phyloP scores from a whole-genome alignment of 30 jellyfish, hydroid and myxozoan species.

The Haliclystus octoradiatus region DNA sequence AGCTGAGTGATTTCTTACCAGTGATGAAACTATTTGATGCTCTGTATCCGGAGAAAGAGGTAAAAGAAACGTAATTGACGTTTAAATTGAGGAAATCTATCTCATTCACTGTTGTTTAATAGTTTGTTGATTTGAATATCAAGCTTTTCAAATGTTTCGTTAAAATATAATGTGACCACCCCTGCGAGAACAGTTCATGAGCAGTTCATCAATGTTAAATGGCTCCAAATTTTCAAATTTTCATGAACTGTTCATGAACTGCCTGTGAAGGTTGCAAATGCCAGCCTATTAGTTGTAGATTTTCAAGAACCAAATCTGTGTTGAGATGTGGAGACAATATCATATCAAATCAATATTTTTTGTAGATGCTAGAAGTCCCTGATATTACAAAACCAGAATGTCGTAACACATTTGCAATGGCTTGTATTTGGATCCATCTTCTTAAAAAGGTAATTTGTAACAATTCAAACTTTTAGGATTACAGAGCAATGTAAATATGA shows the following conservation, averaged over 20 bases:
- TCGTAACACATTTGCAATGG: conserved; percentile 66
- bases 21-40: conserved; percentile 79
- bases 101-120: no score
- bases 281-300: no score
- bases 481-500: no score
- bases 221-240: no score
- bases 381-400: conserved; percentile 60
- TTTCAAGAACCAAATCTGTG: no score
- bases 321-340: no score
- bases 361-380: conserved; percentile 55
- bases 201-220: no score
- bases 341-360: no score
- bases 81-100: no score
- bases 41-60: conserved; percentile 83
- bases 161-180: background rate
- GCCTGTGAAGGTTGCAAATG: no score
- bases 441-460: conserved; percentile 50
- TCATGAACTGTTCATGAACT: no score
- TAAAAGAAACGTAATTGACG: background rate
- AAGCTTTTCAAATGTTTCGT: background rate
- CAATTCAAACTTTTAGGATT: no score
- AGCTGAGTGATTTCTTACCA: conserved; percentile 85
- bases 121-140: background rate
- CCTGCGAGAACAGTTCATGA: background rate
- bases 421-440: conserved; percentile 95